Evolutionary conservation across 1,140 invertebrate species (phyloP), one percentile per base, ranked within the genome.

Genomic region (Hormaphis cornu): DNA sequence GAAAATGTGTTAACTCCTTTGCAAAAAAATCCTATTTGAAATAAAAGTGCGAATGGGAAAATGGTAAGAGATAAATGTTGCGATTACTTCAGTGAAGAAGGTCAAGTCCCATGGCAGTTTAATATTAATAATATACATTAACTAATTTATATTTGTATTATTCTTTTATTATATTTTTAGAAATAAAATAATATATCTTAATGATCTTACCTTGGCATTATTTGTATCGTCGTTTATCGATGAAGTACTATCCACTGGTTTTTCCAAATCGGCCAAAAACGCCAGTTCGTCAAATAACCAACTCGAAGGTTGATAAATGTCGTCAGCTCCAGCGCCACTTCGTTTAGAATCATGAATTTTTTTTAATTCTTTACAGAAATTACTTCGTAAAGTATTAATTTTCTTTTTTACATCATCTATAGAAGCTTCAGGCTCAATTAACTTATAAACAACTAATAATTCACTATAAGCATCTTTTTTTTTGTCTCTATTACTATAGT

Each of bases 211-310:
- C 26, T 53, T 37, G 35, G 7, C 50, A 53, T 53, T 53, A 53
- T 53, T 53, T 30, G 28, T 26, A 14, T 37, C 35, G 14, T 37
- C 35, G 35, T 37, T 37, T 37, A 37, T 37, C 35, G 35, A 37
- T 37, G 35, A 37, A 76, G 48, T 71, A 76, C 75, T 28, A 58
- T 48, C 37, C n/a, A n/a, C n/a, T n/a, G n/a, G n/a, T n/a, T n/a
- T n/a, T n/a, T n/a, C n/a, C n/a, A n/a, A n/a, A n/a, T n/a, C n/a
- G n/a, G n/a, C n/a, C n/a, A n/a, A n/a, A n/a, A n/a, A n/a, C n/a
- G n/a, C n/a, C n/a, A 76, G 40, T 42, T 74, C 46, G 22, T 76
- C 72, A 52, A 70, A 77, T 54, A 76, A 76, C 76, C 77, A 77
- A 54, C 76, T 53, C 26, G 73, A 72, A 20, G 76, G 77, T 69